These are phyloP conservation scores for Brachyhypopomus gauderio DNA, from an alignment of 2,113 vertebrate genomes.

Conservation along the genomic window DNA sequence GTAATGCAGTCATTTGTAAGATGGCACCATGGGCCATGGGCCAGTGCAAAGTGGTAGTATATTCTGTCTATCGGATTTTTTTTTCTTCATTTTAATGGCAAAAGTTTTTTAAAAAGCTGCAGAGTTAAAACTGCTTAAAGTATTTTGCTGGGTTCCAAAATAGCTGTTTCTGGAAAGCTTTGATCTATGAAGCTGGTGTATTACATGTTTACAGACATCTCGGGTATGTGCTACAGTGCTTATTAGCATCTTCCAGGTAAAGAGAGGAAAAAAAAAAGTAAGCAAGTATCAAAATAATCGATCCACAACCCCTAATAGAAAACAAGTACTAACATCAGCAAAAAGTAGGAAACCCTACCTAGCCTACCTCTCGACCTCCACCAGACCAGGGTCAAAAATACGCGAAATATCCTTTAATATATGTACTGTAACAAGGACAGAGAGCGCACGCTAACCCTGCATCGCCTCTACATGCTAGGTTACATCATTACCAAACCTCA, in stretches of 20 bases:
- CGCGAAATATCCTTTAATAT: too few species aligned
- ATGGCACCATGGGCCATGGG: constrained; percentile 59
- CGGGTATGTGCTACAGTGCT: not conserved
- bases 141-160: not conserved
- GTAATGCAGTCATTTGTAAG: constrained; percentile 67
- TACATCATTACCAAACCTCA: constrained; percentile 31
- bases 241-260: not conserved
- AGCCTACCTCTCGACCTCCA: not conserved
- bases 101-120: constrained; percentile 39
- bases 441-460: not conserved
- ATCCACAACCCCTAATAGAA: not conserved
- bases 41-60: constrained; percentile 58
- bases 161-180: not conserved
- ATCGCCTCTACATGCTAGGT: constrained; percentile 24
- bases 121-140: not conserved
- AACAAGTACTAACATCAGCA: not conserved
- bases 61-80: constrained; percentile 12
- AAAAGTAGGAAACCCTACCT: not conserved
- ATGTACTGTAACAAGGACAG: not conserved
- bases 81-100: constrained; percentile 20
- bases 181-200: not conserved
- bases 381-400: not conserved
- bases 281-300: not conserved
- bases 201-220: not conserved
- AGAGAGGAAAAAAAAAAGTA: not conserved